Conservation (phyloP, 2,113 vertebrate genomes). For the Corythornis cristatus region DNA sequence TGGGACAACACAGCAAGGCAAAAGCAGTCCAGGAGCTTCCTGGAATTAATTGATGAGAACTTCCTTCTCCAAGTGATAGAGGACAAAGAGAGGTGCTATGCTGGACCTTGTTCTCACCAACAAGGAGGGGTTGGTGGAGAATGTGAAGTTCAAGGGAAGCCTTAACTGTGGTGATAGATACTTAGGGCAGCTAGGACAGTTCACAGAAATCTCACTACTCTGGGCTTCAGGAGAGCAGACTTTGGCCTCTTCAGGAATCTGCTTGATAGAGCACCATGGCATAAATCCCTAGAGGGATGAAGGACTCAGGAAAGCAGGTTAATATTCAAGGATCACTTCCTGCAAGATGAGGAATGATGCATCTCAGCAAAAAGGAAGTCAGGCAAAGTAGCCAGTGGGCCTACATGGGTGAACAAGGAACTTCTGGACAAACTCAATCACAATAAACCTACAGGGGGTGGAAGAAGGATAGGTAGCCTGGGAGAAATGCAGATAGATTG, state of each 20-base stretch:
- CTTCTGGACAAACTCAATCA: neutral
- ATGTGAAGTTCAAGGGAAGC: neutral
- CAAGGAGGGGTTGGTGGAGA: neutral
- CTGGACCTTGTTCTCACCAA: neutral
- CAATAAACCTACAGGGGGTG: neutral
- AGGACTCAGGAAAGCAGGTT: neutral
- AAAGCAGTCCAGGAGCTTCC: neutral
- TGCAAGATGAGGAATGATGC: neutral
- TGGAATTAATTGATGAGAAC: neutral
- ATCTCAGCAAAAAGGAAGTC: neutral
- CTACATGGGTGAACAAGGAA: neutral
- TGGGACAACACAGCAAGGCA: neutral
- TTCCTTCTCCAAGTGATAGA: neutral
- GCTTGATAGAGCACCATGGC: neutral
- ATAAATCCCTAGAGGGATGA: neutral
- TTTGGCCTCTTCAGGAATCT: neutral
- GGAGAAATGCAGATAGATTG: neutral
- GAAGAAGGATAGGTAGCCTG: neutral
- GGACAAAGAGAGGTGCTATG: neutral
- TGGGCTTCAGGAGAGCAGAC: neutral
- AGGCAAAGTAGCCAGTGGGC: neutral
- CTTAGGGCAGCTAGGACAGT: neutral
- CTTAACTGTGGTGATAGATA: neutral
- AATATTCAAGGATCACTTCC: neutral
- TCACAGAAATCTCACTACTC: neutral